phyloP scores from a whole-genome alignment of 30 jellyfish, hydroid and myxozoan species.

The Clytia hemisphaerica region DNA sequence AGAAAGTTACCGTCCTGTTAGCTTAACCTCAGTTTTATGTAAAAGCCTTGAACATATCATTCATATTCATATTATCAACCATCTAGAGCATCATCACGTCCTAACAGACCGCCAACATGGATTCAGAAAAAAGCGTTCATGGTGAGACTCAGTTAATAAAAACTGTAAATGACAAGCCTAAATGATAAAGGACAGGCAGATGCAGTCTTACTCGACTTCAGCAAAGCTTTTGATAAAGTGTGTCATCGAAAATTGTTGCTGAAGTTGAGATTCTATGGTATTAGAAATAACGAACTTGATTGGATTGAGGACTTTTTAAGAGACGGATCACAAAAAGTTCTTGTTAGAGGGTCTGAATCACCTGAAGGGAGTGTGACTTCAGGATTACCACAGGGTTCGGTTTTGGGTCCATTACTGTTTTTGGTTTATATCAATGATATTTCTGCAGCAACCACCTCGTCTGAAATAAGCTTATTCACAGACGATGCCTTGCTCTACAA shows the following conservation, averaged over 20 bases:
- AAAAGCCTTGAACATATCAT: conserved; percentile 33
- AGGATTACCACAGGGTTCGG: conserved; percentile 49
- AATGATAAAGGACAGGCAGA: no score
- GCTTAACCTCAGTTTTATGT: conserved; percentile 43
- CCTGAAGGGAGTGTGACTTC: conserved; percentile 21
- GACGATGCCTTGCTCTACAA: no score
- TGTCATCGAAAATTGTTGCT: no score
- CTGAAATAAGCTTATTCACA: no score
- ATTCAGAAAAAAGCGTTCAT: conserved; percentile 24
- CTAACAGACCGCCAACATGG: conserved; percentile 27
- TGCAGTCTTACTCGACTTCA: no score
- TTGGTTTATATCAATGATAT: conserved; percentile 21
- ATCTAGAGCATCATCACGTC: conserved; percentile 18
- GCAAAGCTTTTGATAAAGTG: no score
- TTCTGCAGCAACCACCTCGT: no score
- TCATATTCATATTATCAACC: conserved; percentile 10
- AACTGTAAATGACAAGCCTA: conserved; percentile 11
- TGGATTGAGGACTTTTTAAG: no score
- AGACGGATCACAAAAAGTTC: conserved; percentile 47
- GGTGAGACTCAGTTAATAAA: conserved; percentile 48
- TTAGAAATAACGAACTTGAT: no score
- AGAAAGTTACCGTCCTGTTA: conserved; percentile 32
- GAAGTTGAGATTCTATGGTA: no score
- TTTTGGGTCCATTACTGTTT: conserved; percentile 32
- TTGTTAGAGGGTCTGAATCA: conserved; percentile 39